Evolutionary conservation across 1,140 invertebrate genomes (phyloP), one percentile per base, ranked within the genome.

Genomic region (Eupeodes corollae): DNA sequence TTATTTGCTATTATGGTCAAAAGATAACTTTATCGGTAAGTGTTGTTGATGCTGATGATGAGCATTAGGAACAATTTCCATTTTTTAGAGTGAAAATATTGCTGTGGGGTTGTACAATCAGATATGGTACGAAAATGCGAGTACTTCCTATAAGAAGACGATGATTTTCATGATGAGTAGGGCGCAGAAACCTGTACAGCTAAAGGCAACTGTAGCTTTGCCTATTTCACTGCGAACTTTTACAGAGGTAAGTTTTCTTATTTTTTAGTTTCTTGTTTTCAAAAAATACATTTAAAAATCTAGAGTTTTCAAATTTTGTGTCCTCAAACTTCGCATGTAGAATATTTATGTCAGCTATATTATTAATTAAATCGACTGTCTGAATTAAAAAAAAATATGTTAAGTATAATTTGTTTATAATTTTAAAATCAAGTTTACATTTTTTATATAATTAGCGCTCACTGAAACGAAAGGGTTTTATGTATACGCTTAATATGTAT

Each of bases 1-100:
- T 63, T 56, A 59, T 63, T 6, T 42, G 55, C 45, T 55, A 42
- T 19, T 54, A 60, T 34, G 61, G 58, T 1, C 60, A 63, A 34
- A 42, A 53, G 2, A n/a, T 63, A 5, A 33, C 61, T 1, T 51
- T 55, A 39, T 44, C 61, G 43, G 60, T 65, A 18, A 52, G 33
- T 41, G 38, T 47, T 40, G 35, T 14, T 16, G 15, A 18, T 13
- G n/a, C 19, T 44, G 18, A 32, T 14, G 19, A 33, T 15, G 13
- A 3, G 16, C 2, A 8, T 3, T 13, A 32, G n/a, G 2, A 5
- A 26, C 5, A 10, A 2, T 38, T 14, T 31, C 16, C 19, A 2
- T 30, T 49, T 34, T 47, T 46, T 34, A 61, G 59, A 61, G 59
- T 19, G 48, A 53, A 5, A 39, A 50, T 11, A 50, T 61, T 5